Evolutionary conservation across 2,797 vertebrate genomes (phyloP).

Genomic region (Psittacula echo): DNA sequence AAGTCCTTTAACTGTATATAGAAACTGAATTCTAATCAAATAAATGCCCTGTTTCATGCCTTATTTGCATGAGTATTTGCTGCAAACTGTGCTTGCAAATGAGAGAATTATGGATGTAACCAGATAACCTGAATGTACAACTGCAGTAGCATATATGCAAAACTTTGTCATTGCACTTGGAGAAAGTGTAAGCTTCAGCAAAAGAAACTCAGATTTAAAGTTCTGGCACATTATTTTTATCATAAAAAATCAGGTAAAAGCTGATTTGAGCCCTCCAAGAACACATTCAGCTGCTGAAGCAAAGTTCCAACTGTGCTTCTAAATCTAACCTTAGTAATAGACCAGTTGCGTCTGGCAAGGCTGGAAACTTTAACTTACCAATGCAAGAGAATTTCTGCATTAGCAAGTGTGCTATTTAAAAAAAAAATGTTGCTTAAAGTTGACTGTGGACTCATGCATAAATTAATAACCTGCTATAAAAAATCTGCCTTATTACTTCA

Average conservation of each 20-base stretch:
- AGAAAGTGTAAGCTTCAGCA: neutral
- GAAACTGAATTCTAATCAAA: conserved; percentile 25
- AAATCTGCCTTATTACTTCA: neutral
- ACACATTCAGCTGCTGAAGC: neutral
- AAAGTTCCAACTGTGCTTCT: conserved; percentile 2
- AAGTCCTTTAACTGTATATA: neutral
- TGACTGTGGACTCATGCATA: neutral
- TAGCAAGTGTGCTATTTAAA: neutral
- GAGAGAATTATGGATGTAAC: neutral
- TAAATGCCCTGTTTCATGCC: conserved; percentile 15
- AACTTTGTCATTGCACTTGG: neutral
- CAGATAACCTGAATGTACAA: conserved; percentile 1
- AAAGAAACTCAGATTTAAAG: neutral
- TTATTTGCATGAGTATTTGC: conserved; percentile 48
- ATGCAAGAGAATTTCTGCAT: neutral
- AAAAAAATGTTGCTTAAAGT: conserved; percentile 1
- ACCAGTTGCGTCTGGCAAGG: neutral
- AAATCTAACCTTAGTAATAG: conserved; percentile 13
- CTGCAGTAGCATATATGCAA: neutral
- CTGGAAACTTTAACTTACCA: neutral
- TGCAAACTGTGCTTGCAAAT: conserved; percentile 38
- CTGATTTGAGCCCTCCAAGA: conserved; percentile 38
- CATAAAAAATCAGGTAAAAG: conserved; percentile 14
- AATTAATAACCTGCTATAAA: conserved; percentile 34
- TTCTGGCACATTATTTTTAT: neutral